Conservation (phyloP, 2,888 invertebrate genomes). For the Hirtodrosophila duncani region DNA sequence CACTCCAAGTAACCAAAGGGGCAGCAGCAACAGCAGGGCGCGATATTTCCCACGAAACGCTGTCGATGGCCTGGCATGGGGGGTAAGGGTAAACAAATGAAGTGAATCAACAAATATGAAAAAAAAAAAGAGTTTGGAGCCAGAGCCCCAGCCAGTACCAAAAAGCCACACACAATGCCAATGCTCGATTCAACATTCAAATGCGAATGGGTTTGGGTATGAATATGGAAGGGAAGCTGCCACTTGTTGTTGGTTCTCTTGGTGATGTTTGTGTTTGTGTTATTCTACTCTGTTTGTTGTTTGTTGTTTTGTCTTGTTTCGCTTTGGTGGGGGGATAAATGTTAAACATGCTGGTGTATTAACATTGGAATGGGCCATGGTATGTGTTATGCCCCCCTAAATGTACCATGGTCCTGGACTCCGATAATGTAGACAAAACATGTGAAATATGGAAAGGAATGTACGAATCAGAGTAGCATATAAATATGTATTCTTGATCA, state of each 20-base stretch:
- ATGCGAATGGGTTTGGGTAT: not conserved
- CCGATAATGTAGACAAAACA: too few species aligned
- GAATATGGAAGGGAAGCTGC: constrained; percentile 20
- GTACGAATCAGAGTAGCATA: too few species aligned
- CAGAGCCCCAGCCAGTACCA: too few species aligned
- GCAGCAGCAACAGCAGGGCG: too few species aligned
- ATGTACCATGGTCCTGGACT: too few species aligned
- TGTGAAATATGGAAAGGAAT: too few species aligned
- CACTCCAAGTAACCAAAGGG: not conserved
- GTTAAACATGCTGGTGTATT: constrained; percentile 36
- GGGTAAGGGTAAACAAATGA: constrained; percentile 56
- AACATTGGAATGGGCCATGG: constrained; percentile 26
- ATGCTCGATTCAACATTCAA: constrained; percentile 7
- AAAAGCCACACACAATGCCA: constrained; percentile 38
- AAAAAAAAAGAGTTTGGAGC: constrained; percentile 19
- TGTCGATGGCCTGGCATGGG: constrained; percentile 32
- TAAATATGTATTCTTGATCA: too few species aligned
- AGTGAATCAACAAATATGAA: constrained; percentile 64
- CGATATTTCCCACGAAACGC: constrained; percentile 66
- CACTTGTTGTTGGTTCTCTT: constrained; percentile 44
- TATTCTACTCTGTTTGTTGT: constrained; percentile 6
- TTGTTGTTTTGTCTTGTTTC: constrained; percentile 16
- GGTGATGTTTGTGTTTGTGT: constrained; percentile 20
- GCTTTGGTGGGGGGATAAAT: constrained; percentile 23
- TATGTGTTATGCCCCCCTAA: too few species aligned